Evolutionary conservation across 2,797 vertebrate genomes (phyloP), one percentile per base, ranked within the genome.

Genomic region (Lycodopsis pacificus): DNA sequence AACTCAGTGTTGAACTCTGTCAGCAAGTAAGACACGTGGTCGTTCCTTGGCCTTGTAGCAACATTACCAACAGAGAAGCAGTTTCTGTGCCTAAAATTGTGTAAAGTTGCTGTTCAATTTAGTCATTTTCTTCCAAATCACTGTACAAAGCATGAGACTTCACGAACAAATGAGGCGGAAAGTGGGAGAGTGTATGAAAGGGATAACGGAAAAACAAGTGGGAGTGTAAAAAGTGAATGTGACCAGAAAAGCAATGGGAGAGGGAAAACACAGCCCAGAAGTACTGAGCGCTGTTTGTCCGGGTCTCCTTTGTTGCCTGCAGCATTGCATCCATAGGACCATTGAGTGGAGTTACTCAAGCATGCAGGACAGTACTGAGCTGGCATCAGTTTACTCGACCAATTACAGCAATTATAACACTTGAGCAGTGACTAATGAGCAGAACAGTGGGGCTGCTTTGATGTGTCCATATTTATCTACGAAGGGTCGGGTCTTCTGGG

Each of bases 301-400:
- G 7, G 44, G 62, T 25, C 49, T 61, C 74, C 74, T 86, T 86
- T 90, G 88, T 88, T 80, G 68, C 57, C 79, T 68, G 63, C 62
- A 70, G 78, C 58, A 30, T 68, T 67, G 75, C 65, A 75, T 75
- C 51, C 65, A 63, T 73, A 20, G 80, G 58, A 65, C 80, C 79
- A 71, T 77, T 92, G 86, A 91, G 58, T 32, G 58, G 59, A 75
- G 57, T 71, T 86, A 83, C 88, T 93, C 91, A 89, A 78, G 90
- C 88, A 68, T 86, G 63, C 40, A 61, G 76, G 59, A 58, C 40
- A 2, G 54, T 56, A 46, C 77, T 70, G 77, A 86, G 73, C 89
- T 80, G 82, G 66, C 80, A 86, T 86, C 73, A 9, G 25, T 85
- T 82, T 86, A 80, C 71, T 30, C 44, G 25, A 81, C 70, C 82